Evolutionary conservation across 2,113 vertebrate genomes (phyloP), one percentile per base, ranked within the genome.

Genomic region (Lasiurus cinereus): DNA sequence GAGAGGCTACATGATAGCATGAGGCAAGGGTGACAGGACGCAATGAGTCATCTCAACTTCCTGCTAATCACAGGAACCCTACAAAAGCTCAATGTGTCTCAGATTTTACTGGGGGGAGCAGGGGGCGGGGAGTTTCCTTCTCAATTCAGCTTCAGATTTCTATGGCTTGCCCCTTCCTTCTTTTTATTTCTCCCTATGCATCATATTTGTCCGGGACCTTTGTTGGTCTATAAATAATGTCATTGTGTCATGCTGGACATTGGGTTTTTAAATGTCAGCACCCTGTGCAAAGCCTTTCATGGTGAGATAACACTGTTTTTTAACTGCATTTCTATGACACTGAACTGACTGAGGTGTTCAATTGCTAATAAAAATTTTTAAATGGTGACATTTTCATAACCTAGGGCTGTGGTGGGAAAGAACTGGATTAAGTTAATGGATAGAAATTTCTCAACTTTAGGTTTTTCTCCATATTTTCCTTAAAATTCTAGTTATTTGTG

Each of bases 41-140:
- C 62, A 0, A 27, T 94, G 92, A 97, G 90, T 96, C 97, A 96
- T 73, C 72, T n/a, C 39, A 12, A 39, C 87, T 80, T 95, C 79
- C 89, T 70, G 39, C 77, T 82, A 59, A 84, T 84, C 91, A 80
- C 33, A 66, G 80, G 59, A 76, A 56, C 87, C 73, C 56, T 48
- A 91, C 90, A 79, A 88, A 77, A 84, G 80, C 90, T 74, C 48
- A 0, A 29, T 52, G 94, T 69, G 56, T 64, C 94, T 89, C 76
- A 5, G 64, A 87, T 76, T 96, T 79, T 12, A n/a, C 77, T n/a
- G 39, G 64, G 72, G 76, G 80, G 52, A 19, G 22, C 24, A 3
- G 59, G 7, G 54, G 19, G 6, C 7, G 19, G 6, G 6, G 54
- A 27, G 31, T 85, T 96, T 95, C 95, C 92, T 56, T 78, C 83